Base-by-base conservation (phyloP, 2,797 vertebrate species). In the Enteromius paludinosus region DNA sequence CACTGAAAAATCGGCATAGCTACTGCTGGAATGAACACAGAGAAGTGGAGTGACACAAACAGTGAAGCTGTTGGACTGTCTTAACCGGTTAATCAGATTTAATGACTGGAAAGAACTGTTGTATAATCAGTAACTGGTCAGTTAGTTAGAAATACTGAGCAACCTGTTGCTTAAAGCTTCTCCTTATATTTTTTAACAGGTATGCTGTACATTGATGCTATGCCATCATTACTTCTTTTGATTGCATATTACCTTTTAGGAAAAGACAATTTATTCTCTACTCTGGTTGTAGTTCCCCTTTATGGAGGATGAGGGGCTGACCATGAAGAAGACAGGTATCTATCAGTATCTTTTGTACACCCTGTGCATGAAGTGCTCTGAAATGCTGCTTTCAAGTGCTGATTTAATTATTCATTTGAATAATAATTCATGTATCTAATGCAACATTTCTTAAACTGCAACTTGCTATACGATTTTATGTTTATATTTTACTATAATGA, bases 311-410 rank as follows among this genome's bases (percentile, higher is more conserved):
- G 88, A 87, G 25, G 86, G 82, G 3, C 83, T 89, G 45, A 84
- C 66, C 9, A 87, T 87, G 83, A 86, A 84, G 65, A 76, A 12
- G 38, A 84, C 69, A 84, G 86, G 88, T 89, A 87, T 83, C 68
- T 85, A 33, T 71, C 38, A 23, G 56, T 72, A 71, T 71, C 78
- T 70, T 59, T 20, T 81, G 7, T 49, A 41, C 17, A 38, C 9
- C 6, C 20, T 52, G 20, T 49, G 45, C 10, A 0, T 43, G n/a
- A n/a, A n/a, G n/a, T n/a, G n/a, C n/a, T 54, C 33, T 73, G 47
- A 59, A 74, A 38, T 73, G 54, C 14, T 17, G 41, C 15, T 47
- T 28, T 17, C 9, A 28, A 49, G 25, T 33, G 28, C 14, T 49
- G 17, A 70, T 28, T 28, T 8, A 18, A 5, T 28, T 49, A 5